Conservation (phyloP, 2,888 invertebrate species). For the Galeopsomyia nigrocyanea region DNA sequence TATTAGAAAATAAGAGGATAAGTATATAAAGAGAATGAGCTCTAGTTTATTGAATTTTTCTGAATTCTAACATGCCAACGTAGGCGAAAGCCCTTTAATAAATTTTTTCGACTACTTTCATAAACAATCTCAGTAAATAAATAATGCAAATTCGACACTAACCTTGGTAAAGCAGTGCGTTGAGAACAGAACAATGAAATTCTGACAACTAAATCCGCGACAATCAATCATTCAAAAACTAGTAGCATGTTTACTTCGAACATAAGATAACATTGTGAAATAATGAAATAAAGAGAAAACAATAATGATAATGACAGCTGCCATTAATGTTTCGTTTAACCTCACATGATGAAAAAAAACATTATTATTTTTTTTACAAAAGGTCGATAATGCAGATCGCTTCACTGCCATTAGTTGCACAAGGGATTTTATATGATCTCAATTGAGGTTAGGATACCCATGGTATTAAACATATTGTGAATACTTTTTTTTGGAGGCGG, state of each 20-base stretch:
- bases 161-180: neutral
- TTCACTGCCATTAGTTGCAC: neutral
- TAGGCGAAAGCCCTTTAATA: neutral
- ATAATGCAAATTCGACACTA: neutral
- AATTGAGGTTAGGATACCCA: neutral
- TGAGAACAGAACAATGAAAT: too few relatives aligned
- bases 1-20: conserved; percentile 44
- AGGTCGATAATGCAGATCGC: conserved; percentile 1
- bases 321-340: conserved; percentile 33
- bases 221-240: too few relatives aligned
- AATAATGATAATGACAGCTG: conserved; percentile 33
- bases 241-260: conserved; percentile 22
- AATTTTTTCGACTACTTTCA: neutral
- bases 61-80: neutral
- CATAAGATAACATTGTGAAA: conserved; percentile 18
- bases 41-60: neutral
- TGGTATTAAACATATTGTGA: neutral
- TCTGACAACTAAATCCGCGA: too few relatives aligned
- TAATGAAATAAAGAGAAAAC: conserved; percentile 28
- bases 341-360: conserved; percentile 21
- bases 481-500: conserved; percentile 7
- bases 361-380: too few relatives aligned
- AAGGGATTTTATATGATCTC: too few relatives aligned
- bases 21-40: conserved; percentile 12
- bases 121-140: conserved; percentile 15